Evolutionary conservation across 2,797 vertebrate species (phyloP), one percentile per base, ranked within the genome.

Genomic region (Protonibea diacanthus): DNA sequence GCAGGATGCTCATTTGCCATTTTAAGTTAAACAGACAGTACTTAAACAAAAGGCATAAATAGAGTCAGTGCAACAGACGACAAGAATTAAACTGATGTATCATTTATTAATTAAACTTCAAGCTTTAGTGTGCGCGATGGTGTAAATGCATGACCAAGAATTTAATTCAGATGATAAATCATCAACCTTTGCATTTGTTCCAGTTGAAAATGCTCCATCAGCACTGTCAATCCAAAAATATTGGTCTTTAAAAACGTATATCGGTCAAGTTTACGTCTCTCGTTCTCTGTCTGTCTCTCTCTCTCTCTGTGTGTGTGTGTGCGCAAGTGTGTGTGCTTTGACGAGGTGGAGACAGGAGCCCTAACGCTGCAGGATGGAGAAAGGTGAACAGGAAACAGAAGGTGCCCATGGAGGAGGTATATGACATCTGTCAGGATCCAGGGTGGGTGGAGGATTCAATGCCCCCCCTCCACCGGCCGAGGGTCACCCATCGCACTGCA

Each of bases 381-480:
- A 94, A 95, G 93, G 94, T 95, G 94, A 95, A 88, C 89, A 87
- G 91, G 88, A 94, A 95, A 91, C 94, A 96, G 93, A 94, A 92
- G 94, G 94, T 87, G 90, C 93, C 92, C 90, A 90, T 91, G 92
- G 94, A 96, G 94, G 94, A 94, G 95, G 93, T 95, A 93, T 91
- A 84, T 94, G 95, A 94, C 94, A 94, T 93, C 93, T 95, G 94
- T 95, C 95, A 95, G 91, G 87, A 92, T 93, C 85, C 83, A 55
- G 91, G 87, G 84, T 88, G 90, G 92, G 90, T 80, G 91, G 88
- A 83, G 88, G 89, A 85, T 87, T 91, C 86, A 74, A 56, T 58
- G 11, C 70, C 84, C 88, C 88, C 80, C 89, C 89, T 85, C 81
- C 40, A 52, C 84, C 71, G 82, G 92, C 89, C 76, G 89, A 91